Conservation (phyloP, 2,797 vertebrate genomes). For the Morus bassanus region DNA sequence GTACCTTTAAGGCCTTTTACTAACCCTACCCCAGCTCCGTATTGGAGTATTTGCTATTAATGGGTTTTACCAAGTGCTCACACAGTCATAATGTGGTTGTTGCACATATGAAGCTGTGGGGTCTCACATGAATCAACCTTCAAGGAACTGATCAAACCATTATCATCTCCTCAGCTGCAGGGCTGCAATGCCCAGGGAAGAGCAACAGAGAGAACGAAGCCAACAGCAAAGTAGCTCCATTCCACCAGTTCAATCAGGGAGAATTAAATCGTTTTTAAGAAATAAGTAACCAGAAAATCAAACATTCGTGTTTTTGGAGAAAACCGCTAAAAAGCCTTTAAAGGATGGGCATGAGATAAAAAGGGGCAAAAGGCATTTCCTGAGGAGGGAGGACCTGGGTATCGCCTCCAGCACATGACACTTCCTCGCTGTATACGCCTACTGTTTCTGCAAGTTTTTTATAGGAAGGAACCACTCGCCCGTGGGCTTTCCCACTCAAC, state of each 20-base stretch:
- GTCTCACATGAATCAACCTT: neutral
- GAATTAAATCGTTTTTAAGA: neutral
- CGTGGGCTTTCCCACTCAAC: neutral
- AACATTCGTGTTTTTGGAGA: accelerated
- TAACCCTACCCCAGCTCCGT: neutral
- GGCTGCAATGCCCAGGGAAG: neutral
- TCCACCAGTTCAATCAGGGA: neutral
- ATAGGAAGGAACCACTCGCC: accelerated
- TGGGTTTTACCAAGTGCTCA: neutral
- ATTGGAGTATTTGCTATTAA: neutral
- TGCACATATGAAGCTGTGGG: neutral
- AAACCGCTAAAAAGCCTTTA: neutral
- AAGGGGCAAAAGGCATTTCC: neutral
- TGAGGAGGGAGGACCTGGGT: accelerated
- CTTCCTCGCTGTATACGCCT: neutral
- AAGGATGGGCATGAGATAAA: neutral
- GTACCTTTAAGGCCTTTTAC: neutral
- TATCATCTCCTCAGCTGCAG: neutral
- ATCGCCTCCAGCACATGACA: neutral
- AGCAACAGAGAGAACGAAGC: neutral
- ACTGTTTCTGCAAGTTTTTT: accelerated
- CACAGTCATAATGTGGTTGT: accelerated
- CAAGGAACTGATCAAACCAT: neutral
- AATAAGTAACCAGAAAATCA: neutral
- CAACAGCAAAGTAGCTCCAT: neutral